Evolutionary conservation across 1,140 invertebrate genomes (phyloP).

Genomic region (Sinella curviseta): DNA sequence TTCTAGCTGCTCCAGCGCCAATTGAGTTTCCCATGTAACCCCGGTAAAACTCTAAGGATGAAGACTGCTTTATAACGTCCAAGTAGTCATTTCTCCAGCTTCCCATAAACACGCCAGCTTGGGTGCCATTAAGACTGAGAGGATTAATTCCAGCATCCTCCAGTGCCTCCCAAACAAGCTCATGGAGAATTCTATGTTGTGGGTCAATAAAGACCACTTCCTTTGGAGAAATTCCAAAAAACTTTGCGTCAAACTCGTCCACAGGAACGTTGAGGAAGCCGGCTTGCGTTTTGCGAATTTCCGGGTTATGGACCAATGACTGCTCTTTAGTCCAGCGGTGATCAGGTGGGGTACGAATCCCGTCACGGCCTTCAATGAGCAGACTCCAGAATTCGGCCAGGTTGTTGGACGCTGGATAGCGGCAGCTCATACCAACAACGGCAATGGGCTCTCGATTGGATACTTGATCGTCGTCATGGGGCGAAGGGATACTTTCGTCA

Average conservation of each 20-base stretch:
- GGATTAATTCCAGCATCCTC: slow-evolving; percentile 43
- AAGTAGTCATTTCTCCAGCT: slow-evolving; percentile 9
- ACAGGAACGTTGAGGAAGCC: slow-evolving; percentile 37
- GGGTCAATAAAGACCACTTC: slow-evolving; percentile 65
- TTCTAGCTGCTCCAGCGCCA: neutral
- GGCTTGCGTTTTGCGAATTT: slow-evolving; percentile 1
- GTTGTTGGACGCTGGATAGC: slow-evolving; percentile 6
- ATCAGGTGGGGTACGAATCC: neutral
- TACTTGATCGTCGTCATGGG: neutral
- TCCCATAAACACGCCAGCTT: neutral
- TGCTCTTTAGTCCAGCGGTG: neutral
- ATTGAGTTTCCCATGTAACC: slow-evolving; percentile 22
- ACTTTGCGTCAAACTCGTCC: slow-evolving; percentile 58
- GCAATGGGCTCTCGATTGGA: slow-evolving; percentile 24
- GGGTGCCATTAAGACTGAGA: neutral
- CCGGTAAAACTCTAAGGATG: neutral
- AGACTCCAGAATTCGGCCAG: slow-evolving; percentile 21
- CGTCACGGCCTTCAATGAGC: neutral
- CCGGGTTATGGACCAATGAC: neutral
- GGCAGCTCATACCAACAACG: slow-evolving; percentile 24
- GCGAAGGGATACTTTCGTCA: neutral
- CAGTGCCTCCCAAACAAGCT: slow-evolving; percentile 61
- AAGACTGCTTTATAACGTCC: neutral
- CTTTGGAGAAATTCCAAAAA: slow-evolving; percentile 60
- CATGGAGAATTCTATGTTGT: slow-evolving; percentile 63